These are phyloP conservation scores for Coenonympha glycerion DNA, from an alignment of 2,888 invertebrate genomes.

Conservation along the genomic window DNA sequence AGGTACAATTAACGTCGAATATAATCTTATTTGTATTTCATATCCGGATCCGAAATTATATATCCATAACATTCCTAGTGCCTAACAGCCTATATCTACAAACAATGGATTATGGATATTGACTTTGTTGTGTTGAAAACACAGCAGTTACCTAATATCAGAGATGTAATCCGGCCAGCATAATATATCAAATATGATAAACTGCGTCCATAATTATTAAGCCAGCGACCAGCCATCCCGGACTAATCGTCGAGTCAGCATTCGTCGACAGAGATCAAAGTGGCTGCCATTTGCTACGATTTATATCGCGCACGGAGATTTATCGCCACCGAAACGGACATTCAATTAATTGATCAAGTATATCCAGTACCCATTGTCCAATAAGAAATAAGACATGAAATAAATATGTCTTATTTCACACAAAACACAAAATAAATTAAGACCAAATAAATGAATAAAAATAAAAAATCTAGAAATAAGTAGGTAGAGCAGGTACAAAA, in stretches of 20 bases:
- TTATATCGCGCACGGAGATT: constrained; percentile 16
- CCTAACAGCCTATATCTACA: too few species aligned
- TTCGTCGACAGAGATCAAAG: constrained; percentile 25
- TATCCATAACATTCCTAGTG: too few species aligned
- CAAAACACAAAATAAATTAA: too few species aligned
- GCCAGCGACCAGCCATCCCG: constrained; percentile 10
- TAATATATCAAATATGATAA: constrained; percentile 9
- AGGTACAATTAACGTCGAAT: too few species aligned
- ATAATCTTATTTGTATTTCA: too few species aligned
- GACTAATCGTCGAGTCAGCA: constrained; percentile 27
- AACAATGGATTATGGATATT: not conserved
- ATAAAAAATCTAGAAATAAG: too few species aligned
- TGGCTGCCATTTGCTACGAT: constrained; percentile 27
- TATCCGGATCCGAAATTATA: too few species aligned
- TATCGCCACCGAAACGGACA: constrained; percentile 15
- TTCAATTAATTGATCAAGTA: constrained; percentile 28
- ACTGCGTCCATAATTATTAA: constrained; percentile 7
- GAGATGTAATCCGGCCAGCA: not conserved
- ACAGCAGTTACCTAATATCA: not conserved
- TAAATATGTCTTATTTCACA: too few species aligned
- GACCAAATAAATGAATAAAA: too few species aligned
- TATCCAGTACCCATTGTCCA: constrained; percentile 1
- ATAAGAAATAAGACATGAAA: not conserved
- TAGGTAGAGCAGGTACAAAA: too few species aligned
- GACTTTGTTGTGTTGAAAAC: not conserved